Conservation (phyloP, 2,888 invertebrate species). For the Drosophila monieri region DNA sequence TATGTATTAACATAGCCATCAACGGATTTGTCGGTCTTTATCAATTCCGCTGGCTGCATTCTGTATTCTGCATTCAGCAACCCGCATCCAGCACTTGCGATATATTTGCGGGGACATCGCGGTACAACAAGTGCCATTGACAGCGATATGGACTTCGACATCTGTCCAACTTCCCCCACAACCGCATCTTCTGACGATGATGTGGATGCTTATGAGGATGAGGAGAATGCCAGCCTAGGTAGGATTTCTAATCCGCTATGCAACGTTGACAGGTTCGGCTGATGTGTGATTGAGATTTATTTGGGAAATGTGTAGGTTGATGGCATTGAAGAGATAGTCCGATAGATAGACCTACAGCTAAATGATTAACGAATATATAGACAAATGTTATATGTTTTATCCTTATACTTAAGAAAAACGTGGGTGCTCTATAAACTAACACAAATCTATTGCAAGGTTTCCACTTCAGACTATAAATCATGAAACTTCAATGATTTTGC, state of each 20-base stretch:
- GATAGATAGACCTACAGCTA: slow-evolving; percentile 6
- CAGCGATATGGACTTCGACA: slow-evolving; percentile 40
- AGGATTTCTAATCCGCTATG: slow-evolving; percentile 57
- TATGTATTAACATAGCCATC: slow-evolving; percentile 73
- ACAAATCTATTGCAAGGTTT: background rate
- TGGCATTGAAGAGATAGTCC: slow-evolving; percentile 3
- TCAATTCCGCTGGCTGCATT: slow-evolving; percentile 72
- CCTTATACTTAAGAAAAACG: background rate
- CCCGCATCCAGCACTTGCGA: slow-evolving; percentile 47
- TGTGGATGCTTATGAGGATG: background rate
- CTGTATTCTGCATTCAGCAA: slow-evolving; percentile 31
- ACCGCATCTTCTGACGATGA: slow-evolving; percentile 3
- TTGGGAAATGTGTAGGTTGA: slow-evolving; percentile 50
- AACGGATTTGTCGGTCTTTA: slow-evolving; percentile 80
- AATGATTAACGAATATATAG: background rate
- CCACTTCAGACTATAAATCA: slow-evolving; percentile 5
- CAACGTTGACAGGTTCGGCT: slow-evolving; percentile 55
- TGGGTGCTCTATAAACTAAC: background rate
- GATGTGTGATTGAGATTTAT: slow-evolving; percentile 61
- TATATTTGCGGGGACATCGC: slow-evolving; percentile 42
- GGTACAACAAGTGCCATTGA: slow-evolving; percentile 66
- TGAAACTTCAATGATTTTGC: slow-evolving; percentile 1
- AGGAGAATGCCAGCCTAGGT: slow-evolving; percentile 23
- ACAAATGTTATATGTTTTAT: background rate
- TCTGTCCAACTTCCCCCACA: slow-evolving; percentile 8